A percentile compares a stretch with the other conserved stretches of the same genome.
phyloP scores from a whole-genome alignment of 2,797 vertebrate genomes.

The Poecile montanus region DNA sequence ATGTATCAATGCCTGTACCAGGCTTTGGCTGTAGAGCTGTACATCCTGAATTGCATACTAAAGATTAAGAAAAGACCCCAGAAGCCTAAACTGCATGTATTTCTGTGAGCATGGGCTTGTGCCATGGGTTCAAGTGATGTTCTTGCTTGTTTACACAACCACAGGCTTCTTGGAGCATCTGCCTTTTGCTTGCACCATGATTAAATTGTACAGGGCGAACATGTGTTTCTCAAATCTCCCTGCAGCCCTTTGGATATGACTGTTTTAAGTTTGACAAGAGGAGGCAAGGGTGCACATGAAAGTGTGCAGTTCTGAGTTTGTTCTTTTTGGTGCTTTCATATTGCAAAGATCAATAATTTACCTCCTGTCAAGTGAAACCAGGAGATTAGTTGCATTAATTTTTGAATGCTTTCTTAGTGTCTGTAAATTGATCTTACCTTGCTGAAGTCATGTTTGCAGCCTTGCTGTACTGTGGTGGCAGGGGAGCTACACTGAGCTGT shows the following conservation, averaged over 20 bases:
- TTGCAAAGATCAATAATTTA: constrained; percentile 31
- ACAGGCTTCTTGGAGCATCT: not conserved
- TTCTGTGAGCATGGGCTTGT: not conserved
- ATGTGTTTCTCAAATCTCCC: constrained; percentile 8
- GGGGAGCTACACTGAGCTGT: not conserved
- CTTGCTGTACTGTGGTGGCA: not conserved
- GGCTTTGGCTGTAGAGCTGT: not conserved
- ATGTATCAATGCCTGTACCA: not conserved
- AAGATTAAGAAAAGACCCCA: not conserved
- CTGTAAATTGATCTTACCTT: not conserved
- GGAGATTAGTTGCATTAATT: constrained; percentile 39
- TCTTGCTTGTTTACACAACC: not conserved
- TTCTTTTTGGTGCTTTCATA: constrained; percentile 19
- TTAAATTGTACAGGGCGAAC: not conserved
- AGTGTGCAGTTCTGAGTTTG: not conserved
- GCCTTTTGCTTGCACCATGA: not conserved
- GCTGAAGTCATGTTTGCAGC: not conserved
- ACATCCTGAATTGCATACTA: fast-evolving
- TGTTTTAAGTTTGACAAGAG: constrained; percentile 7
- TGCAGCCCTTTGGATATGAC: constrained; percentile 16
- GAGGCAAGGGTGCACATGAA: not conserved
- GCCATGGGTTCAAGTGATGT: not conserved
- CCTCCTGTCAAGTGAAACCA: constrained; percentile 16
- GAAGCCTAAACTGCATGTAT: not conserved
- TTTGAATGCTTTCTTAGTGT: not conserved